phyloP scores from a whole-genome alignment of 2,113 vertebrate genomes.

The Hippocampus mohnikei region DNA sequence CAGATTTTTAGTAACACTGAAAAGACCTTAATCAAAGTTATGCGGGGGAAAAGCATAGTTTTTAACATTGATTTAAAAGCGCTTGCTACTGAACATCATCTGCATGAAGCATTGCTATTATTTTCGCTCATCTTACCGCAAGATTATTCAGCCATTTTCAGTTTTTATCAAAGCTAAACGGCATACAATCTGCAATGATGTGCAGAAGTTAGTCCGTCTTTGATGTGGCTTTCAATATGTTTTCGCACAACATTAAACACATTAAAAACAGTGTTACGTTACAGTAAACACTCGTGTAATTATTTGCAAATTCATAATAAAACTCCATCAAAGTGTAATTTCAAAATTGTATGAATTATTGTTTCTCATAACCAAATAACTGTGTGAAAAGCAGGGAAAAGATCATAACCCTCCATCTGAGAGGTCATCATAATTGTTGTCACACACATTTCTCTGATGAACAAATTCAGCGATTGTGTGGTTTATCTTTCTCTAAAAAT shows the following conservation, averaged over 20 bases:
- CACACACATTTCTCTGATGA: background rate
- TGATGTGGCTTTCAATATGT: background rate
- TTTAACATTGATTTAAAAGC: too few relatives aligned
- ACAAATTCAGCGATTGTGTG: background rate
- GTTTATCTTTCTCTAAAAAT: conserved; percentile 16
- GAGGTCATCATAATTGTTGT: background rate
- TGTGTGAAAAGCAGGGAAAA: background rate
- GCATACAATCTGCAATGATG: background rate
- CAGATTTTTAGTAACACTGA: too few relatives aligned
- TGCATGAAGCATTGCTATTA: too few relatives aligned
- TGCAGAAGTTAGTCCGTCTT: background rate
- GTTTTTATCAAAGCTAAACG: background rate
- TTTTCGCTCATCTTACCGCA: too few relatives aligned
- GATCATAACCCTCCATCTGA: background rate
- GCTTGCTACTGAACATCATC: too few relatives aligned
- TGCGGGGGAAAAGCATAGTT: too few relatives aligned
- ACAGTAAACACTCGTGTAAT: background rate
- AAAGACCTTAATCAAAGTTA: too few relatives aligned
- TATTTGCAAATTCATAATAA: background rate
- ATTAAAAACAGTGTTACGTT: background rate
- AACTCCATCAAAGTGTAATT: background rate
- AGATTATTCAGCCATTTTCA: too few relatives aligned
- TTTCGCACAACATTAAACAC: background rate
- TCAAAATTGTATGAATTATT: background rate
- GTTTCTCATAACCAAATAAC: background rate